These are phyloP conservation scores for Campoplex nolae DNA, from an alignment of 2,888 invertebrate genomes.

Conservation along the genomic window DNA sequence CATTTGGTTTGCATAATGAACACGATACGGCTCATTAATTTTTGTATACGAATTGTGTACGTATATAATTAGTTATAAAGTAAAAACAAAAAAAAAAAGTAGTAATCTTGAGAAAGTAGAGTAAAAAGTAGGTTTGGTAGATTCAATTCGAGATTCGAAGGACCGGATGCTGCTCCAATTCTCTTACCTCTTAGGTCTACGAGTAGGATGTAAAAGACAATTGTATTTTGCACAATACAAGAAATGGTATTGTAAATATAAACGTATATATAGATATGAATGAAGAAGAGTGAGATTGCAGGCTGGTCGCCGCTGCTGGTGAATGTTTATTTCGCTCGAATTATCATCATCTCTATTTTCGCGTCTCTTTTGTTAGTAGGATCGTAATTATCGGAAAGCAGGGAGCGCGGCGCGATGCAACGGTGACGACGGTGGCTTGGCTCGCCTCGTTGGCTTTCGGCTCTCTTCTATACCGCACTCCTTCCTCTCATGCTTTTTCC, in stretches of 20 bases:
- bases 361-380: conserved; percentile 64
- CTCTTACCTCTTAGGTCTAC: neutral
- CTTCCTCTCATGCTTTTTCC: conserved; percentile 18
- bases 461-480: neutral
- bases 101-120: neutral
- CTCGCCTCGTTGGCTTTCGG: conserved; percentile 62
- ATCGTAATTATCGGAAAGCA: conserved; percentile 67
- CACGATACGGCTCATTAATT: neutral
- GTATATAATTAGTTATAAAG: neutral
- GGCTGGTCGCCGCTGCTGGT: conserved; percentile 36
- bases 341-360: conserved; percentile 62
- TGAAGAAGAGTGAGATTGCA: neutral
- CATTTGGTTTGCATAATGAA: neutral
- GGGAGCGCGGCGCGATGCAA: conserved; percentile 15
- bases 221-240: conserved; percentile 20
- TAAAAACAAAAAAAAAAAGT: neutral
- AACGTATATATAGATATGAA: neutral
- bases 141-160: neutral
- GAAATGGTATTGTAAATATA: neutral
- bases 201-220: conserved; percentile 6
- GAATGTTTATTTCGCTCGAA: conserved; percentile 66
- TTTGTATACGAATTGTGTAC: neutral
- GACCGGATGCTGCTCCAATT: neutral
- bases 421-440: conserved; percentile 60
- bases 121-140: neutral